These are phyloP conservation scores for Trichonephila inaurata DNA, from an alignment of 1,140 invertebrate genomes.

Conservation along the genomic window DNA sequence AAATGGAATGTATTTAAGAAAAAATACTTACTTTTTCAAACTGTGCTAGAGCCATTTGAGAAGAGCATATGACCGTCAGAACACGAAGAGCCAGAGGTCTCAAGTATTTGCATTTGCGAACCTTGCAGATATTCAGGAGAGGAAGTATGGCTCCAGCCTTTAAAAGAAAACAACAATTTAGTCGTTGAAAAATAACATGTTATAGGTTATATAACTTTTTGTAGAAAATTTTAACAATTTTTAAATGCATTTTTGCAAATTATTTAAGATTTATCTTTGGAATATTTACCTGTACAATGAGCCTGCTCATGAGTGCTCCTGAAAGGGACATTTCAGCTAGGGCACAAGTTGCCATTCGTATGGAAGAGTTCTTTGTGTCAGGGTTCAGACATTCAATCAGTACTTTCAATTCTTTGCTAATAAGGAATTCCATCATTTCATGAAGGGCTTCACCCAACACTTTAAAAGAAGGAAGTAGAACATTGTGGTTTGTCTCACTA, in stretches of 20 bases:
- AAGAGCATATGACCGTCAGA: slow-evolving; percentile 62
- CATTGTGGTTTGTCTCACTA: slow-evolving; percentile 49
- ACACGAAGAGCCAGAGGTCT: slow-evolving; percentile 60
- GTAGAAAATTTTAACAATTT: too few species aligned
- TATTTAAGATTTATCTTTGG: too few species aligned
- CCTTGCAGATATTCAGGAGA: slow-evolving; percentile 60
- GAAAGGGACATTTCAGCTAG: slow-evolving; percentile 72
- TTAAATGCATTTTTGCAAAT: too few species aligned
- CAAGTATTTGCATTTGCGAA: slow-evolving; percentile 60
- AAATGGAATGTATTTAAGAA: neutral
- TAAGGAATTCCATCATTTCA: slow-evolving; percentile 74
- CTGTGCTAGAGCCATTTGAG: slow-evolving; percentile 14
- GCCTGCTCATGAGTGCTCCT: slow-evolving; percentile 62
- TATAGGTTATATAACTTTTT: neutral
- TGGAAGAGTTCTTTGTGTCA: slow-evolving; percentile 40
- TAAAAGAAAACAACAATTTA: slow-evolving; percentile 23
- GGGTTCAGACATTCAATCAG: slow-evolving; percentile 58
- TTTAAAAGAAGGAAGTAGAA: slow-evolving; percentile 68
- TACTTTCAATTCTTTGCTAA: slow-evolving; percentile 74
- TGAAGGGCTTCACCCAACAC: slow-evolving; percentile 67
- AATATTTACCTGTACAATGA: slow-evolving; percentile 67
- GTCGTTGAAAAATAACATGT: neutral
- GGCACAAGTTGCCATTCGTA: slow-evolving; percentile 65
- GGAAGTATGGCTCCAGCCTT: slow-evolving; percentile 64
- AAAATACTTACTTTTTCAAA: slow-evolving; percentile 68